Base-by-base conservation (phyloP, 1,140 invertebrate genomes). In the Heliconius congener region DNA sequence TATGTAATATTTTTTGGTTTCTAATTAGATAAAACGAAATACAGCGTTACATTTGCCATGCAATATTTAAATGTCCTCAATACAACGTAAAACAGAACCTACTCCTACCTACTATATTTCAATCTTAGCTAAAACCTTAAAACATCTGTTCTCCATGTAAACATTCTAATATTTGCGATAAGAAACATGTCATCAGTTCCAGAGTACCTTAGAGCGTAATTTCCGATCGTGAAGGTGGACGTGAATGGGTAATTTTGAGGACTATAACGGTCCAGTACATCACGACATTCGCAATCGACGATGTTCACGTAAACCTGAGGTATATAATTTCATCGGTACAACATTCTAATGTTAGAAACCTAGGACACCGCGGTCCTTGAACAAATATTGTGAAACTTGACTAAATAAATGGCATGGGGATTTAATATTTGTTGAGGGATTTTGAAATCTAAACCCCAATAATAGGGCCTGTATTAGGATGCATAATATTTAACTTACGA, bases 341-440 rank as follows among this genome's bases (percentile, higher is more conserved):
- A 81, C 82, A 83, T 78, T 81, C 75, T 76, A 78, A 78, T 78
- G 76, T 79, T 78, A 77, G 79, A 81, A 81, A 76, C 74, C 74
- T 78, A 74, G 76, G 73, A 80, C 74, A 71, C 74, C 77, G 76
- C 76, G 73, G 79, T 79, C 79, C 82, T 83, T 80, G 78, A 80
- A 76, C 79, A 81, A 81, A 83, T 74, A 74, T 80, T 77, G 76
- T 74, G 73, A 75, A 74, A 81, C 70, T 71, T 73, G 72, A 80
- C 76, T 75, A 57, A 52, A 71, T 42, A 78, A 81, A 80, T 74
- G 74, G 55, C 70, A 76, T 46, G 66, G 19, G 76, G 34, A 78
- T 57, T 19, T 42, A 74, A 18, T 6, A 23, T 13, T 42, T 4
- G 46, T 50, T 70, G 60, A 19, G 66, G 30, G 27, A 77, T 34